These are phyloP conservation scores for Theretra japonica DNA, from an alignment of 2,888 invertebrate species.

Conservation along the genomic window DNA sequence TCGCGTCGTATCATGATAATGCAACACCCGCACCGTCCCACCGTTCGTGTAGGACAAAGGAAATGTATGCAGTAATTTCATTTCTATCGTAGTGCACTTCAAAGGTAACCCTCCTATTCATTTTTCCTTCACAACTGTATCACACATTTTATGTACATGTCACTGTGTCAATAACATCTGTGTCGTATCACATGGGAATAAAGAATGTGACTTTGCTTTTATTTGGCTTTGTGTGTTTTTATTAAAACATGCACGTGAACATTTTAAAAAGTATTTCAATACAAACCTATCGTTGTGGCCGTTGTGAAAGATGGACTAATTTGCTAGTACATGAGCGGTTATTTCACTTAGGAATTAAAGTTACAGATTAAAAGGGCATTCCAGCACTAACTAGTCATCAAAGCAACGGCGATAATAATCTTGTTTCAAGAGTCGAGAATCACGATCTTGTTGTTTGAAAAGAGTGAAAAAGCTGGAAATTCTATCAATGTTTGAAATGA, in stretches of 20 bases:
- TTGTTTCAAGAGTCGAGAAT: too few species aligned
- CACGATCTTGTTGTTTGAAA: too few species aligned
- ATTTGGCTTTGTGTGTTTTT: background rate
- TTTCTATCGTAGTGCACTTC: constrained; percentile 9
- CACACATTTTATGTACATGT: background rate
- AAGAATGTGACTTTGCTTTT: background rate
- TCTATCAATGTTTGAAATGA: too few species aligned
- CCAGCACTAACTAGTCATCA: too few species aligned
- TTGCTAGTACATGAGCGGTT: too few species aligned
- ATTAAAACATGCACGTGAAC: background rate
- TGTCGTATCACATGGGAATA: constrained; percentile 1
- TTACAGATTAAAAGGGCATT: too few species aligned
- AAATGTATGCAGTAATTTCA: constrained; percentile 21
- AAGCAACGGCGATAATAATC: too few species aligned
- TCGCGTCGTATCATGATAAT: constrained; percentile 1
- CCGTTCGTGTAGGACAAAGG: background rate
- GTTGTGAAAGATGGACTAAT: too few species aligned
- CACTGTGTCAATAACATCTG: background rate
- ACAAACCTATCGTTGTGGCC: too few species aligned
- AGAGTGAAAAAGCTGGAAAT: too few species aligned
- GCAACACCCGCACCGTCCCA: background rate
- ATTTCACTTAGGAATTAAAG: too few species aligned
- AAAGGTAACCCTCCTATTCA: background rate
- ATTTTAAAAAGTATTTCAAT: too few species aligned
- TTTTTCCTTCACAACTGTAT: background rate